Conservation (phyloP, 2,888 invertebrate species). For the Cyaniris semiargus region DNA sequence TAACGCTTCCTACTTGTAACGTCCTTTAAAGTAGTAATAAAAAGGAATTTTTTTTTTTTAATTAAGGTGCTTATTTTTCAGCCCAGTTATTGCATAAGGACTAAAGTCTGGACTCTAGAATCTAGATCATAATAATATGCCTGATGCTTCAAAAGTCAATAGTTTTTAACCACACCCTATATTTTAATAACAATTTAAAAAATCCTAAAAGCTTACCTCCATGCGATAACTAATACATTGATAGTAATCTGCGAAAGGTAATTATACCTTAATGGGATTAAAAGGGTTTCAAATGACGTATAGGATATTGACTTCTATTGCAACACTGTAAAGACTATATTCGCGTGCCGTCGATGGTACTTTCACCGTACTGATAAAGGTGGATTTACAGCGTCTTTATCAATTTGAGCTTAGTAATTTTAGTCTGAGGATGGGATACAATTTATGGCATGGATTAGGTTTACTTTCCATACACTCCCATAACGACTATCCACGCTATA, state of each 20-base stretch:
- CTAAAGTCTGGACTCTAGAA: no score
- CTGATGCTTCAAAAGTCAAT: no score
- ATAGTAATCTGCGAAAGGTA: conserved; percentile 17
- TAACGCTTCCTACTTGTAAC: no score
- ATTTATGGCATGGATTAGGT: conserved; percentile 24
- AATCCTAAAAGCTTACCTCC: neutral
- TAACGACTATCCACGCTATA: neutral
- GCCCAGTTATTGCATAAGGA: no score
- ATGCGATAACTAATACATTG: neutral
- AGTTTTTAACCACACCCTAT: neutral
- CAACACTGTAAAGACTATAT: neutral
- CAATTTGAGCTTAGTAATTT: conserved; percentile 25
- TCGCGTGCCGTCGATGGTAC: conserved; percentile 9
- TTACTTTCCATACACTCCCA: conserved; percentile 12
- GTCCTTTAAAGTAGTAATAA: no score
- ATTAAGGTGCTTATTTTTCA: no score
- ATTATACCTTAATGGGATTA: conserved; percentile 28
- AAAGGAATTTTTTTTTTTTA: no score
- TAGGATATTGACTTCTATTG: neutral
- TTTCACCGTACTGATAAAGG: conserved; percentile 33
- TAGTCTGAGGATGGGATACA: conserved; percentile 25
- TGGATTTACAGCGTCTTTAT: conserved; percentile 26
- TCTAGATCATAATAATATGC: no score
- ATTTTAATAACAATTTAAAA: neutral
- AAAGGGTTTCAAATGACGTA: neutral